These are phyloP conservation scores for Colletes collaris DNA, from an alignment of 2,888 invertebrate species.

Conservation along the genomic window DNA sequence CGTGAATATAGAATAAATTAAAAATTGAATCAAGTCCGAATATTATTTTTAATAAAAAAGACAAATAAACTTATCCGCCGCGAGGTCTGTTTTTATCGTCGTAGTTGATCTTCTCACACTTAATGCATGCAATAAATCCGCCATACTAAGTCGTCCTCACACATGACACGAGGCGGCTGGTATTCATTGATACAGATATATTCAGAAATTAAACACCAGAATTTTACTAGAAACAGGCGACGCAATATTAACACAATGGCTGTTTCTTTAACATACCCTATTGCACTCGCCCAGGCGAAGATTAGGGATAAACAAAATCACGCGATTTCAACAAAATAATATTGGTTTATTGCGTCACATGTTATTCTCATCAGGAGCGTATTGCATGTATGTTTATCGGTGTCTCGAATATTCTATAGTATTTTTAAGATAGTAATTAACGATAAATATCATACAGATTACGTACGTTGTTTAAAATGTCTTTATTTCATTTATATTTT, in stretches of 20 bases:
- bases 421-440: too few relatives aligned
- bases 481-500: too few relatives aligned
- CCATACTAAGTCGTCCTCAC: constrained; percentile 39
- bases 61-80: constrained; percentile 28
- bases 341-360: too few relatives aligned
- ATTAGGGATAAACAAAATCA: too few relatives aligned
- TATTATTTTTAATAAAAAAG: constrained; percentile 12
- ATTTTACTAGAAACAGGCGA: neutral
- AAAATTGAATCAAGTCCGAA: constrained; percentile 10
- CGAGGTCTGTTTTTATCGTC: constrained; percentile 15
- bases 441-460: too few relatives aligned
- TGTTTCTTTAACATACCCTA: neutral
- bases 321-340: too few relatives aligned
- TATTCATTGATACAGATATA: constrained; percentile 3
- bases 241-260: too few relatives aligned
- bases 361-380: too few relatives aligned
- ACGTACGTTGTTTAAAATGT: too few relatives aligned
- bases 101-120: constrained; percentile 5
- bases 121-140: constrained; percentile 33
- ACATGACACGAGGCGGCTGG: constrained; percentile 27
- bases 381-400: too few relatives aligned
- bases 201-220: constrained; percentile 11
- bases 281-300: too few relatives aligned
- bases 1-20: constrained; percentile 8
- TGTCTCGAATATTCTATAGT: too few relatives aligned